Evolutionary conservation across 1,140 invertebrate genomes (phyloP), one percentile per base, ranked within the genome.

Genomic region (Brachystomella parvula): DNA sequence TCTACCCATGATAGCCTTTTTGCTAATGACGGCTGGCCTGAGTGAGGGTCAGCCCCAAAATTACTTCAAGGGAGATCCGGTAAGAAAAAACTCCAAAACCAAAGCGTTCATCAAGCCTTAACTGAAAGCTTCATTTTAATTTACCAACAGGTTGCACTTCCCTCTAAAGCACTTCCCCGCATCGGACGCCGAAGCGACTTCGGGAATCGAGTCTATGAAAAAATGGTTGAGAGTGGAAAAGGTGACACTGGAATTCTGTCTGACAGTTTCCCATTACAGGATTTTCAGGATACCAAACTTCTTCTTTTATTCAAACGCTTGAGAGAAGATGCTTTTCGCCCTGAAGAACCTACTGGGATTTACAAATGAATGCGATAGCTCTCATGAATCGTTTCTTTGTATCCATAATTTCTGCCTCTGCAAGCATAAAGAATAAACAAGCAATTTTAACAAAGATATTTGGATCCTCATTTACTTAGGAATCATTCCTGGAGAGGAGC

Each of bases 81-180:
- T 60, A 60, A 57, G 28, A 6, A 12, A 57, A 21, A 29, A 12
- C 12, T 9, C 53, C 53, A 57, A 9, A 21, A 57, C 12, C 6
- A 9, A 6, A 29, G 6, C 6, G 12, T 6, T 12, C 53, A 57
- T 21, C 53, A 57, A 24, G 21, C 6, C 6, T 29, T 9, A 21
- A 12, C 12, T 57, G 6, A 6, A 24, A 9, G 21, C 6, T 24
- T 29, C 6, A 57, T 9, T 39, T 39, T 19, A 39, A 19, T 53
- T 53, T 53, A 15, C 9, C 57, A 39, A n/a, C 33, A 61, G 21
- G 28, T 64, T 3, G 26, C 62, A 32, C 62, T 64, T 9, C 62
- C 62, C 6, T 49, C 62, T 26, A 65, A 65, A 30, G 32, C 63
- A 61, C 30, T 65, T n/a, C 63, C 63, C 26, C 32, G 63, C 21